Conservation (phyloP, 2,113 vertebrate species). For the Aptenodytes patagonicus region DNA sequence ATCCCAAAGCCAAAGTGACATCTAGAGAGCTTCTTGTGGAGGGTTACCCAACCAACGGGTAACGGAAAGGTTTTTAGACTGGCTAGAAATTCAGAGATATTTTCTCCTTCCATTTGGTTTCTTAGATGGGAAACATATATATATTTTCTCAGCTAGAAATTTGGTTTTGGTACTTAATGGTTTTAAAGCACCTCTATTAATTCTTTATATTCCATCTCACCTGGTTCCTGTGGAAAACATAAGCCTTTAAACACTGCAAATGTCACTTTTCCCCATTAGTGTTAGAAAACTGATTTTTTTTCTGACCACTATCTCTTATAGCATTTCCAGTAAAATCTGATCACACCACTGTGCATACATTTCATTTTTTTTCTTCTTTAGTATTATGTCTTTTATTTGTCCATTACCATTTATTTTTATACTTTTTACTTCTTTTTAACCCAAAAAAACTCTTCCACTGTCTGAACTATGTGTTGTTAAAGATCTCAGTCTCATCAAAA, state of each 20-base stretch:
- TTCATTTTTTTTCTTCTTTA: neutral
- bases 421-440: constrained; percentile 2
- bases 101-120: constrained; percentile 70
- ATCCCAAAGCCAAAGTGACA: constrained; percentile 53
- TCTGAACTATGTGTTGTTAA: neutral
- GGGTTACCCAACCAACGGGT: constrained; percentile 49
- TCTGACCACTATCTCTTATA: neutral
- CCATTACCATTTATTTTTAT: neutral
- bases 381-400: neutral
- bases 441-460: neutral
- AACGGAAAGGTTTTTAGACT: constrained; percentile 61
- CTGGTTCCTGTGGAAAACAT: constrained; percentile 76
- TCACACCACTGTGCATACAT: neutral
- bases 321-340: constrained; percentile 21
- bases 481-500: neutral
- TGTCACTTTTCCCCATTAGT: constrained; percentile 52
- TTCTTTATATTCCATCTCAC: constrained; percentile 74
- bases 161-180: constrained; percentile 58
- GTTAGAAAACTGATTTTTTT: constrained; percentile 29
- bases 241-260: constrained; percentile 75
- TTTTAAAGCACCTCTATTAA: constrained; percentile 71
- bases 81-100: constrained; percentile 66
- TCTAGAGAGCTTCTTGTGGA: constrained; percentile 57
- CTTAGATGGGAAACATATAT: constrained; percentile 52
- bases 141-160: constrained; percentile 67